Evolutionary conservation across 1,140 invertebrate genomes (phyloP).

Genomic region (Tenebrio molitor): DNA sequence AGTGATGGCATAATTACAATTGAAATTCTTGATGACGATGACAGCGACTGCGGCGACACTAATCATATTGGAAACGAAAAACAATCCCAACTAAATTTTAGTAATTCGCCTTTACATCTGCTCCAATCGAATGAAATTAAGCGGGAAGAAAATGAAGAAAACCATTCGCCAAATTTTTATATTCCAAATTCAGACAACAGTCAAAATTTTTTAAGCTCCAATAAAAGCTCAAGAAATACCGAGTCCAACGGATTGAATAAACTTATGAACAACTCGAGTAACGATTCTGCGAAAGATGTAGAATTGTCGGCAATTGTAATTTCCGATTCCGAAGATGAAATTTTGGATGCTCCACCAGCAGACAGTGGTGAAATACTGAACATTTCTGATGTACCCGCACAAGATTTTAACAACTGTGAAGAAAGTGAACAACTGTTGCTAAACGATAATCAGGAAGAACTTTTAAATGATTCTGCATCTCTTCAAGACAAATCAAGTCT

Average conservation of each 20-base stretch:
- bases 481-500: no score
- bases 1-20: neutral
- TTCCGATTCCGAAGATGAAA: constrained; percentile 32
- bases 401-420: no score
- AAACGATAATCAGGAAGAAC: no score
- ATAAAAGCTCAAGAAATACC: neutral
- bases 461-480: no score
- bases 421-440: no score
- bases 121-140: constrained; percentile 15
- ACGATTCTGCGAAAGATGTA: constrained; percentile 1
- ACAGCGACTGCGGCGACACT: constrained; percentile 10
- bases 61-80: neutral
- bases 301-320: neutral
- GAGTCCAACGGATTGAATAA: neutral
- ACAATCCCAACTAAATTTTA: constrained; percentile 3
- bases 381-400: no score
- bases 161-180: constrained; percentile 25
- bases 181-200: neutral
- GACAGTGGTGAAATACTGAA: no score
- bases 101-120: neutral
- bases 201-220: constrained; percentile 9
- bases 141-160: constrained; percentile 26
- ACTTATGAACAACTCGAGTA: neutral
- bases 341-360: neutral
- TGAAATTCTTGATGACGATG: constrained; percentile 28